phyloP scores from a whole-genome alignment of 2,797 vertebrate genomes.

The Eulemur albifrons region DNA sequence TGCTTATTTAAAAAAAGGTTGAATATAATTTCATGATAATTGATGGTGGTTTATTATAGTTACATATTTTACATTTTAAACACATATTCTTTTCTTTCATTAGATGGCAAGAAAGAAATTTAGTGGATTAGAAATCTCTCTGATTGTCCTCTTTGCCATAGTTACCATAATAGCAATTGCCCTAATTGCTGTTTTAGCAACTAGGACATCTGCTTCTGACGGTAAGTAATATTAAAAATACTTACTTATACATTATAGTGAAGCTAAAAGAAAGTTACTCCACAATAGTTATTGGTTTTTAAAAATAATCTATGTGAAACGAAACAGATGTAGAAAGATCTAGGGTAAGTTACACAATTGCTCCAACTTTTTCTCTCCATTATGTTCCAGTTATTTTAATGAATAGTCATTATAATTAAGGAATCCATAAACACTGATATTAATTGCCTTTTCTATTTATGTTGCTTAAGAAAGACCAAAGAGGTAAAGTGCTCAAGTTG shows the following conservation, averaged over 20 bases:
- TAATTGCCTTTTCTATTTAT: neutral
- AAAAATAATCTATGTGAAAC: neutral
- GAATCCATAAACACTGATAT: neutral
- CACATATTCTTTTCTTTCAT: neutral
- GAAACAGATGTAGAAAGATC: neutral
- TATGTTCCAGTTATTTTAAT: neutral
- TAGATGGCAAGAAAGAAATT: slow-evolving; percentile 91
- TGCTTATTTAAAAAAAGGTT: neutral
- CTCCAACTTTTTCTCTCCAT: neutral
- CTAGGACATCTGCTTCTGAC: slow-evolving; percentile 75
- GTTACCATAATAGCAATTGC: slow-evolving; percentile 80
- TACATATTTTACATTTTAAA: slow-evolving; percentile 21
- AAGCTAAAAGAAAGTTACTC: neutral
- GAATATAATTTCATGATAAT: neutral
- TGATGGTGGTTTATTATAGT: neutral
- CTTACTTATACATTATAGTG: neutral
- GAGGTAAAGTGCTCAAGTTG: neutral
- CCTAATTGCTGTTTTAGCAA: slow-evolving; percentile 85
- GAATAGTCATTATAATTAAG: neutral
- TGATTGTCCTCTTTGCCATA: slow-evolving; percentile 88
- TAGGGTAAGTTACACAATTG: neutral
- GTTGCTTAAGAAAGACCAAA: neutral
- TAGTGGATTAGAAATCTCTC: slow-evolving; percentile 86
- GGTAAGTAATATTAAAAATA: neutral
- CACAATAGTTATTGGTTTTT: neutral